Conservation (phyloP, 2,888 invertebrate genomes). For the Synergus japonicus region DNA sequence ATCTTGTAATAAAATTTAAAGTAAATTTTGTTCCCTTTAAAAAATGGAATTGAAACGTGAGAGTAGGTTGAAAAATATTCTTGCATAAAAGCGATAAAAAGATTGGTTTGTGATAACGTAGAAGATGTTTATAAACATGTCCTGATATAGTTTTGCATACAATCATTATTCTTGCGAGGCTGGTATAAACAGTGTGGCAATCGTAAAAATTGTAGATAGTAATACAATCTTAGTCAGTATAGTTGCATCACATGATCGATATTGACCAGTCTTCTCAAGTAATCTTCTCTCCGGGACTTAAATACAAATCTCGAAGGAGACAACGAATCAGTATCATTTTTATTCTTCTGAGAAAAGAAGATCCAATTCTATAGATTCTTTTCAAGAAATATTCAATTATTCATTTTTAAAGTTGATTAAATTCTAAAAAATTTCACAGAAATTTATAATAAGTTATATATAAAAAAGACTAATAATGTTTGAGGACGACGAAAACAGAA, state of each 20-base stretch:
- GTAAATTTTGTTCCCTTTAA: not conserved
- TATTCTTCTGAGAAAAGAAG: not conserved
- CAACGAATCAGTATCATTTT: not conserved
- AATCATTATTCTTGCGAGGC: not conserved
- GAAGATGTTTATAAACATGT: slow-evolving; percentile 15
- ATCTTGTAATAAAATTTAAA: not conserved
- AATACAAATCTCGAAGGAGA: not conserved
- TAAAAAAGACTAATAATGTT: slow-evolving; percentile 15
- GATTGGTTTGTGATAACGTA: not conserved
- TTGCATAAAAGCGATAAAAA: not conserved
- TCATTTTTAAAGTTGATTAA: not conserved
- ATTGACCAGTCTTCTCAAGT: not conserved
- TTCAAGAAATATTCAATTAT: not conserved
- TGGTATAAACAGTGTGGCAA: not conserved
- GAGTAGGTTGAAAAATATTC: not conserved
- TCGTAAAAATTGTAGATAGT: not conserved
- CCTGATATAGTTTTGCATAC: not conserved
- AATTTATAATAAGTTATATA: not conserved
- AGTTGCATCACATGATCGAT: slow-evolving; percentile 24
- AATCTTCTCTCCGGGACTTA: not conserved
- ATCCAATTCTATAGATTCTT: not conserved
- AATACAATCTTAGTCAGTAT: not conserved
- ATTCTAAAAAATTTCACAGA: slow-evolving; percentile 3
- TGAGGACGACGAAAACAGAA: not conserved
- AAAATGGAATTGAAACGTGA: not conserved